Percentiles rank a stretch among this genome's conserved stretches.
Evolutionary conservation across 2,113 vertebrate genomes (phyloP).

Genomic region (Parus major): DNA sequence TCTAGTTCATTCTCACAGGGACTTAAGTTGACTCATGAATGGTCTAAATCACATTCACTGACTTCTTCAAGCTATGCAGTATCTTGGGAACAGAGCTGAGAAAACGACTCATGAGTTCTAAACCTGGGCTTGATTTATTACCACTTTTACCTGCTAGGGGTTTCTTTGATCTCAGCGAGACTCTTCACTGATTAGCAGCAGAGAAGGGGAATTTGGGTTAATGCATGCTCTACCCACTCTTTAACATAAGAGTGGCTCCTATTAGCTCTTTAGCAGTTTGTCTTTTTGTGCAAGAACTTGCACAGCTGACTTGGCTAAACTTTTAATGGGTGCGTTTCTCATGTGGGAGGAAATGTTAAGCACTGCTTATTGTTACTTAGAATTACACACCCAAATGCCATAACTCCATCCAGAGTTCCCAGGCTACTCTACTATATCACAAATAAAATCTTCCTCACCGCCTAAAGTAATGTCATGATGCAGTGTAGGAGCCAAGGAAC

Average conservation of each 20-base stretch:
- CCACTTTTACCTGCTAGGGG: not conserved
- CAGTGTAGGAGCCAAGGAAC: not conserved
- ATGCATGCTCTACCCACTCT: not conserved
- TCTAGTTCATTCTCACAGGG: not conserved
- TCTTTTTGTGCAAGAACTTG: slow-evolving; percentile 45
- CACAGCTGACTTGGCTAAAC: slow-evolving; percentile 51
- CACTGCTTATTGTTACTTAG: slow-evolving; percentile 46
- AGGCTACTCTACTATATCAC: slow-evolving; percentile 23
- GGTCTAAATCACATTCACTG: not conserved
- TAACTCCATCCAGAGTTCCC: slow-evolving; percentile 40
- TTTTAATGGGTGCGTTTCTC: slow-evolving; percentile 21
- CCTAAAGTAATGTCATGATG: slow-evolving; percentile 42
- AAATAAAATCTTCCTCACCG: slow-evolving; percentile 1
- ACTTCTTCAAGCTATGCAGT: not conserved
- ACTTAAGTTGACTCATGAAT: not conserved
- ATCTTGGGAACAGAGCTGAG: not conserved
- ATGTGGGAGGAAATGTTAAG: slow-evolving; percentile 56
- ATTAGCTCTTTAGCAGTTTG: slow-evolving; percentile 2
- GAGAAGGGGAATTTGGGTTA: slow-evolving; percentile 1
- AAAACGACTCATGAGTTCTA: not conserved
- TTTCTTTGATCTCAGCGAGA: slow-evolving; percentile 28
- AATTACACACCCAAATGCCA: slow-evolving; percentile 39
- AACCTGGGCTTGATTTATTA: not conserved
- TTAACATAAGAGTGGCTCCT: slow-evolving; percentile 18
- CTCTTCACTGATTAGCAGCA: not conserved